Conservation (phyloP, 2,113 vertebrate genomes). For the Chloropsis hardwickii region DNA sequence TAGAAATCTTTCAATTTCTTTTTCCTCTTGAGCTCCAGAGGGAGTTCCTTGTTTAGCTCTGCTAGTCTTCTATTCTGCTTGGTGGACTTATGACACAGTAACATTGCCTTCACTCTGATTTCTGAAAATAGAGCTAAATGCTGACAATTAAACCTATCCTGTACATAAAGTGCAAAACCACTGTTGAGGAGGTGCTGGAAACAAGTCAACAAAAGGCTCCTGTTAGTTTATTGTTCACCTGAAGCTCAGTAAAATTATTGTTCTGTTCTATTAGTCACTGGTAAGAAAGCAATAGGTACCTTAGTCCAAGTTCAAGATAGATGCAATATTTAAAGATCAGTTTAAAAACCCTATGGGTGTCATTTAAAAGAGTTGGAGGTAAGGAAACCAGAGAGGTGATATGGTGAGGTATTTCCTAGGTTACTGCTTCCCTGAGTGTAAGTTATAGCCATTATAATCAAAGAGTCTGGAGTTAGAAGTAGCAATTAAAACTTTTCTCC, state of each 20-base stretch:
- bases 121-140: background rate
- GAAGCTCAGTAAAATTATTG: background rate
- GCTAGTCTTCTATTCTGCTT: background rate
- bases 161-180: accelerated
- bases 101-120: background rate
- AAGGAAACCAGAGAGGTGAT: background rate
- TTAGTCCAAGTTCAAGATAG: background rate
- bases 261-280: background rate
- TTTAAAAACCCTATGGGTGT: background rate
- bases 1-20: background rate
- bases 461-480: background rate
- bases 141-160: background rate
- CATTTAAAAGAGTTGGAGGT: background rate
- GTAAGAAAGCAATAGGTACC: background rate
- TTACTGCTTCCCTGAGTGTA: background rate
- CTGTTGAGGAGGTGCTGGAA: background rate
- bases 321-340: background rate
- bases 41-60: background rate
- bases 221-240: background rate
- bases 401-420: background rate
- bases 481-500: background rate
- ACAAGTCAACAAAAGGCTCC: background rate
- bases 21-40: background rate
- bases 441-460: background rate
- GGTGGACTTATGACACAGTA: background rate